Base-by-base conservation (phyloP, 2,888 invertebrate genomes). In the Atethmia centrago region DNA sequence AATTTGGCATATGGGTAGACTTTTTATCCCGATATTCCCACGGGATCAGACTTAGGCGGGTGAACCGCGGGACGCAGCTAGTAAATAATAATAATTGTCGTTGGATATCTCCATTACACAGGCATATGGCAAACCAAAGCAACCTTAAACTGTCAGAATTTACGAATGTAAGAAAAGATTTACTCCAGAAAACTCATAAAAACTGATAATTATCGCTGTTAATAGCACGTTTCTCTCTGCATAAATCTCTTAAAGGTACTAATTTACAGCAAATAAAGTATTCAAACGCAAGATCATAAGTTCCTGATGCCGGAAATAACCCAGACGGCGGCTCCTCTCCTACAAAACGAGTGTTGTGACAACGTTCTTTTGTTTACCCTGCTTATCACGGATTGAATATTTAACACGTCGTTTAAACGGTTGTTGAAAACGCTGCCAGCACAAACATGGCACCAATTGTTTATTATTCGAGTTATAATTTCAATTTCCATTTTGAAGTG, bases 241-340 rank as follows among this genome's bases (percentile, higher is more conserved):
- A 66, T 42, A 61, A 61, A 80, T 65, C 67, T 59, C 55, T 53
- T 61, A 51, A 73, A 64, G 31, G 31, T 25, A 61, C 55, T 65
- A 49, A 74, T 75, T 74, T 67, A 71, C 67, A 77, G 58, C 75
- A 79, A 70, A 73, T 74, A 75, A 72, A 65, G 74, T 74, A 71
- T 77, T 63, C 75, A 85, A 82, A 65, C 51, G 40, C 31, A 71
- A 77, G 71, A 76, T 79, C 75, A 86, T 83, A 78, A 83, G 81
- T 73, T 80, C 78, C 79, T 77, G 78, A 71, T 71, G 74, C 77
- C 85, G 87, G 87, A 86, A 83, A 87, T 85, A 76, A 84, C 74
- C 77, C 85, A 86, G 86, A 87, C 84, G 74, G 49, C 72, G 73
- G 63, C 65, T 77, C 49, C 67, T 61, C 58, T 70, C 58, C 63